Evolutionary conservation across 1,140 invertebrate genomes (phyloP), one percentile per base, ranked within the genome.

Genomic region (Zeugodacus cucurbitae): DNA sequence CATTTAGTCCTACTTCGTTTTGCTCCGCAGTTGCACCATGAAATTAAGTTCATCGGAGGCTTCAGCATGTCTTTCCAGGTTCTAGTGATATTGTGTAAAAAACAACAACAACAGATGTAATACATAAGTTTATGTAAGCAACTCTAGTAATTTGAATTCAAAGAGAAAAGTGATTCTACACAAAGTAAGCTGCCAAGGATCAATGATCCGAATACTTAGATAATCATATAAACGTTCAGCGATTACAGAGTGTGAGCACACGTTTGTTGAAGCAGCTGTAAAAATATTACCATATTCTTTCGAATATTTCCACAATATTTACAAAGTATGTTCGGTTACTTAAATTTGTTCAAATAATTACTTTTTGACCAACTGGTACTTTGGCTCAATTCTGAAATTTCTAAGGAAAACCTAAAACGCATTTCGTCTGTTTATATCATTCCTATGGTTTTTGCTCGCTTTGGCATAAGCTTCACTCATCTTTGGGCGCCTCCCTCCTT

Each of bases 11-110:
- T n/a, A 82, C 41, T 82, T 44, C n/a, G 67, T 48, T 82, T 82
- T 34, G n/a, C 41, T 82, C 74, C n/a, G n/a, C 3, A 82, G n/a
- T 29, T 82, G 10, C 44, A 82, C 74, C 41, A 82, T 82, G 41
- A 82, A 82, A 82, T 82, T 82, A 82, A 41, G 74, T 82, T 82
- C 44, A 82, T 48, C 41, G 41, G 44, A 82, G 74, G 41, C 41
- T 82, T 41, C 44, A 82, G 48, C 74, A 48, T 82, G 44, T 54
- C 48, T 54, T 82, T 82, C 26, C 17, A 29, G 41, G 41, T 17
- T 29, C 7, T 41, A 26, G 74, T 41, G 22, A 11, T 54, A 37
- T n/a, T 62, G 14, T 11, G 22, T 8, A 32, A 29, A 70, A 37
- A 67, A 29, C 32, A 70, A 70, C 64, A 26, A 22, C n/a, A 82